phyloP scores from a whole-genome alignment of 2,797 vertebrate genomes.

The Siniperca obscura region DNA sequence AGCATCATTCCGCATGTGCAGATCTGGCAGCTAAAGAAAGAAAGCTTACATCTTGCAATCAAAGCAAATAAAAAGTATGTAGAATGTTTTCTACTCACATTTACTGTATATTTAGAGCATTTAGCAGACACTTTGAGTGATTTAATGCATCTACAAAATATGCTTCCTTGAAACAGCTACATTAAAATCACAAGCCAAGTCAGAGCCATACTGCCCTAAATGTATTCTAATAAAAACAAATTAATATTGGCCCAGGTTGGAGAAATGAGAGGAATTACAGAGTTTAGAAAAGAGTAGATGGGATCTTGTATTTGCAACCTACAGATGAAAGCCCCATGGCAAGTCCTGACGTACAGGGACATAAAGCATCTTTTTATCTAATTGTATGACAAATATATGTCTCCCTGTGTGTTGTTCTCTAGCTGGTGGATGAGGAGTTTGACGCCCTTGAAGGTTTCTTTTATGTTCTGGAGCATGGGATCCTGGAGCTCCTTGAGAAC shows the following conservation, averaged over 20 bases:
- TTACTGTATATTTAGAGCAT: background rate
- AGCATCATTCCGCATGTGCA: background rate
- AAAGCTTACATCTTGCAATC: background rate
- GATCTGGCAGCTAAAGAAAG: background rate
- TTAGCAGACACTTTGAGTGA: background rate
- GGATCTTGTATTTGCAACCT: background rate
- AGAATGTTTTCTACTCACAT: background rate
- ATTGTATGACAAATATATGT: background rate
- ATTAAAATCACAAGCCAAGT: background rate
- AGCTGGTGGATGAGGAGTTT: slow-evolving; percentile 93
- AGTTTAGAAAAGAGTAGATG: background rate
- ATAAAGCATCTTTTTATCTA: background rate
- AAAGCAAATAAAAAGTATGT: background rate
- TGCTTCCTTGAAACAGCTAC: background rate
- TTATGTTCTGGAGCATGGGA: slow-evolving; percentile 86
- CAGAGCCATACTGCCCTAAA: background rate
- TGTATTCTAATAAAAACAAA: background rate
- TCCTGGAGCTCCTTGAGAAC: slow-evolving; percentile 88
- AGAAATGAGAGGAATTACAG: background rate
- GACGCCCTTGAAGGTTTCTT: slow-evolving; percentile 90
- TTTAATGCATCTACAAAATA: background rate
- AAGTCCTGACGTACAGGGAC: background rate
- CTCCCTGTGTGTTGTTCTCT: background rate
- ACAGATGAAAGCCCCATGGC: background rate
- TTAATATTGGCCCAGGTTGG: no score